phyloP scores from a whole-genome alignment of 2,113 vertebrate species.

The Lagopus muta region DNA sequence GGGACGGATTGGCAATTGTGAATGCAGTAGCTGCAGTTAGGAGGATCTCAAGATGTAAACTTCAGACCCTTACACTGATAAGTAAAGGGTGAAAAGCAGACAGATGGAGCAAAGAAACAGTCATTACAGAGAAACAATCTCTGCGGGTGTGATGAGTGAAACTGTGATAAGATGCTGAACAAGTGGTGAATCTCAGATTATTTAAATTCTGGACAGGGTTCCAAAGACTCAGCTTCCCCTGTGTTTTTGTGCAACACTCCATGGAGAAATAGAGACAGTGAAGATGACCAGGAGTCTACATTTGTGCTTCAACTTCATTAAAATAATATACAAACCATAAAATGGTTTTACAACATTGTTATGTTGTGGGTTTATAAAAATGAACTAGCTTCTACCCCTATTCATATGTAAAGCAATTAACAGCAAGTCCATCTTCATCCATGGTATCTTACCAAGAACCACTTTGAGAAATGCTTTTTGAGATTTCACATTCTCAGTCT shows the following conservation, averaged over 20 bases:
- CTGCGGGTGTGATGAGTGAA: fast-evolving
- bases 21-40: neutral
- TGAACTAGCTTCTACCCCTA: neutral
- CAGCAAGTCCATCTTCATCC: neutral
- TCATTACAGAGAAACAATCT: neutral
- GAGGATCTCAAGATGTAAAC: neutral
- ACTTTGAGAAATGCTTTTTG: neutral
- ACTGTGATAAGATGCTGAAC: neutral
- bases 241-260: neutral
- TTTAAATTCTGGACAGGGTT: neutral
- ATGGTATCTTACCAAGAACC: fast-evolving
- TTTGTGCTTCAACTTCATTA: neutral
- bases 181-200: neutral
- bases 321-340: neutral
- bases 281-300: neutral
- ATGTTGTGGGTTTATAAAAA: neutral
- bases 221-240: neutral
- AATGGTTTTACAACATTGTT: neutral
- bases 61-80: neutral
- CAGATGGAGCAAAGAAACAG: neutral
- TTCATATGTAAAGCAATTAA: neutral
- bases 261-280: neutral
- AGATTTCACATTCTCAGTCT: neutral
- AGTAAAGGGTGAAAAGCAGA: neutral
- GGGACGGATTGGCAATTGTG: neutral